phyloP scores from a whole-genome alignment of 2,113 vertebrate species.

The Lates calcarifer region DNA sequence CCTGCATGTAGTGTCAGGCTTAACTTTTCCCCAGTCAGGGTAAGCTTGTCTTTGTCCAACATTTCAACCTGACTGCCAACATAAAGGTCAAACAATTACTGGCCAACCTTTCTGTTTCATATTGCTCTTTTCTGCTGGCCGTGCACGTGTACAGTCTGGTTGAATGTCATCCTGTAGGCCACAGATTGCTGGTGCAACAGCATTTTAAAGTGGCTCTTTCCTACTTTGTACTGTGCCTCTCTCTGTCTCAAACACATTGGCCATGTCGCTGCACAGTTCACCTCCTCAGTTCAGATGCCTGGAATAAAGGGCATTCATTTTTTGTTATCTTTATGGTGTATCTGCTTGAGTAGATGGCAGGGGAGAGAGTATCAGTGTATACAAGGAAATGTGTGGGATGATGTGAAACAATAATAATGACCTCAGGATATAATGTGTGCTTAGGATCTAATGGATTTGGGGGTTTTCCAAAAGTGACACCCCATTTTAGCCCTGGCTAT shows the following conservation, averaged over 20 bases:
- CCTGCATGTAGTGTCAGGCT: slow-evolving; percentile 41
- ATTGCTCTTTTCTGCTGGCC: slow-evolving; percentile 67
- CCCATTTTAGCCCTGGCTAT: background rate
- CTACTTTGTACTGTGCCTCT: slow-evolving; percentile 26
- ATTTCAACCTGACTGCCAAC: slow-evolving; percentile 69
- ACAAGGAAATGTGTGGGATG: background rate
- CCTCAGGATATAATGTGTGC: background rate
- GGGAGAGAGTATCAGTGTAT: background rate
- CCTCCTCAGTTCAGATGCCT: slow-evolving; percentile 31
- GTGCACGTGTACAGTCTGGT: slow-evolving; percentile 25
- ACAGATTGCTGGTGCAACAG: slow-evolving; percentile 60
- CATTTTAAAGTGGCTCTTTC: slow-evolving; percentile 68
- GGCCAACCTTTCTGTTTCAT: slow-evolving; percentile 69
- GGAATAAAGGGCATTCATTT: background rate
- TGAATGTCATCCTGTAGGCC: slow-evolving; percentile 77
- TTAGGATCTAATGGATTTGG: background rate
- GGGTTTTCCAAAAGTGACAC: background rate
- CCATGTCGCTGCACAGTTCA: background rate
- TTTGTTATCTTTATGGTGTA: slow-evolving; percentile 22
- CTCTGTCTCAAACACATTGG: slow-evolving; percentile 21
- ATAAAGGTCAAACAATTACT: slow-evolving; percentile 81
- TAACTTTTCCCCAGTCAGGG: slow-evolving; percentile 66
- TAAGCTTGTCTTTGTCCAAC: slow-evolving; percentile 73
- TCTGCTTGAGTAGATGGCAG: slow-evolving; percentile 15
- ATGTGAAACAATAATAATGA: background rate